Evolutionary conservation across 2,888 invertebrate genomes (phyloP).

Genomic region (Drosophila borborema): DNA sequence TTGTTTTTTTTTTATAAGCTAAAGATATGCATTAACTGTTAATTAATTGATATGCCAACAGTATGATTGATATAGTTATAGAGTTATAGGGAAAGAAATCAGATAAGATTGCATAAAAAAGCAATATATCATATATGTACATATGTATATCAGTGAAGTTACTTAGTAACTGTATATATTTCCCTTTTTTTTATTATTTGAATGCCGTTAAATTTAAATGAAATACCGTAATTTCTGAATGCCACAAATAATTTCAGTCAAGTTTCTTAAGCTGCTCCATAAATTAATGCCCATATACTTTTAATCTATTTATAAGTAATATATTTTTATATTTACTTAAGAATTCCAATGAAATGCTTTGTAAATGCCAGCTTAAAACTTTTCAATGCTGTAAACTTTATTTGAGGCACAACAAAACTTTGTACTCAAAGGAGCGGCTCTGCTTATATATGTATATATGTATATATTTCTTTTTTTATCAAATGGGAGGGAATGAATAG

Average conservation of each 20-base stretch:
- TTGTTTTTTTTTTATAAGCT: not conserved
- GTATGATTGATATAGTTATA: not conserved
- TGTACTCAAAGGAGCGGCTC: conserved; percentile 43
- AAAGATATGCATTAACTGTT: not conserved
- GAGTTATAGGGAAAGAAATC: not conserved
- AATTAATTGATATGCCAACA: not conserved
- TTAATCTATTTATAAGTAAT: conserved; percentile 4
- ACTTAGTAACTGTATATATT: not conserved
- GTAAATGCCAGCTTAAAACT: conserved; percentile 2
- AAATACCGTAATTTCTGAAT: not conserved
- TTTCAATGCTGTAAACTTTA: conserved; percentile 38
- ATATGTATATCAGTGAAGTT: not conserved
- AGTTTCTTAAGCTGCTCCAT: not conserved
- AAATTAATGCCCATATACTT: not conserved
- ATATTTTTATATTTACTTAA: conserved; percentile 1
- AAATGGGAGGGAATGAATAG: not conserved
- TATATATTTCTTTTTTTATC: not conserved
- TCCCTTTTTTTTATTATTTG: not conserved
- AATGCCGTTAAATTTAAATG: not conserved
- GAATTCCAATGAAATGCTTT: not conserved
- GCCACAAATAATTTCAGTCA: not conserved
- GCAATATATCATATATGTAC: too few species aligned
- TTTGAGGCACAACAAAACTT: conserved; percentile 52
- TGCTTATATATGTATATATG: not conserved
- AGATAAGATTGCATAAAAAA: conserved; percentile 3